Evolutionary conservation across 2,113 vertebrate genomes (phyloP).

Genomic region (Brienomyrus brachyistius): DNA sequence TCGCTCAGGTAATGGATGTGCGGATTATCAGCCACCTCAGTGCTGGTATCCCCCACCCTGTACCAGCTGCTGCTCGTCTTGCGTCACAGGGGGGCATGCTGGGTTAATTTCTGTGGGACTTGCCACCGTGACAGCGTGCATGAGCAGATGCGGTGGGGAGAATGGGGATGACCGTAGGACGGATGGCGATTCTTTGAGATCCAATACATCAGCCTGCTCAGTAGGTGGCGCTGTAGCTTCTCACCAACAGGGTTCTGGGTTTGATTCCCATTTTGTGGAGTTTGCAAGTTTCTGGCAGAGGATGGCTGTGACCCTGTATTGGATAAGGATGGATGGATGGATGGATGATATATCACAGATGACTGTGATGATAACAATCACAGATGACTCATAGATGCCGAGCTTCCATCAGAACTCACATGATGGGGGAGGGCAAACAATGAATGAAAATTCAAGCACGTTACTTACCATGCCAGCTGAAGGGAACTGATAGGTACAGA

Average conservation of each 20-base stretch:
- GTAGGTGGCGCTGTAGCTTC: not conserved
- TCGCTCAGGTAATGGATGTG: conserved; percentile 55
- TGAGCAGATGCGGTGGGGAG: not conserved
- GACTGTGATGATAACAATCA: not conserved
- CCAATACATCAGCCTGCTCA: not conserved
- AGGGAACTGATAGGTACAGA: conserved; percentile 34
- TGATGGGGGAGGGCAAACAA: not conserved
- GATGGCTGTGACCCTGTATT: not conserved
- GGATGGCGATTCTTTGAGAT: not conserved
- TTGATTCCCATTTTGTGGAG: not conserved
- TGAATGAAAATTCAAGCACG: not conserved
- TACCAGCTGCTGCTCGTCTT: conserved; percentile 60
- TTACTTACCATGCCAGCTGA: not conserved
- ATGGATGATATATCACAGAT: not conserved
- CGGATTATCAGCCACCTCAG: conserved; percentile 55
- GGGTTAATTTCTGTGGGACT: not conserved
- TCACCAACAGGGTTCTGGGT: not conserved
- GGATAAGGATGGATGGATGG: not conserved
- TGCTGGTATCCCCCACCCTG: conserved; percentile 56
- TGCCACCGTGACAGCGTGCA: not conserved
- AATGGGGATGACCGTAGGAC: not conserved
- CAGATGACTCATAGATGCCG: not conserved
- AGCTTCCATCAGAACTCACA: not conserved
- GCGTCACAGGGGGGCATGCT: conserved; percentile 51
- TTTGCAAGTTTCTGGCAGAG: not conserved